A percentile compares a stretch with the other conserved stretches of the same genome.
phyloP scores from a whole-genome alignment of 2,113 vertebrate genomes.

The Empidonax traillii region DNA sequence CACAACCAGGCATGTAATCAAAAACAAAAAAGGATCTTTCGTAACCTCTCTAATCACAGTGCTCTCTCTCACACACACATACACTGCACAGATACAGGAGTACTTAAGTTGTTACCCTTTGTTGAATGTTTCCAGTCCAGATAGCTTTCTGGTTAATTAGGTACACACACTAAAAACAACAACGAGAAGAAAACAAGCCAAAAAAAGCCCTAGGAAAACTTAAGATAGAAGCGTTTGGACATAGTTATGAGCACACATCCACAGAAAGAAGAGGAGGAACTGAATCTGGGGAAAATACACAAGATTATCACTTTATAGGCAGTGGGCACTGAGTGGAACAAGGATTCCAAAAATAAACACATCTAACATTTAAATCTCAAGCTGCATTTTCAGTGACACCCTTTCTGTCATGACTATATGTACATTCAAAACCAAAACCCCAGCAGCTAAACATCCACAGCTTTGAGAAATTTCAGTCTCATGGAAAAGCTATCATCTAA shows the following conservation, averaged over 20 bases:
- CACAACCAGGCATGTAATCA: background rate
- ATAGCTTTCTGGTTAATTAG: background rate
- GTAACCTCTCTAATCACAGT: background rate
- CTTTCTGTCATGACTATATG: background rate
- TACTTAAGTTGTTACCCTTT: background rate
- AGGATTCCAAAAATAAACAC: background rate
- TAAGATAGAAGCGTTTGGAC: background rate
- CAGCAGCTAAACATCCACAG: background rate
- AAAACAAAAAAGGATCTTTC: background rate
- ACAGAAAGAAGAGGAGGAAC: background rate
- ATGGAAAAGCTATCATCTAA: constrained; percentile 40
- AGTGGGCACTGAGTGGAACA: background rate
- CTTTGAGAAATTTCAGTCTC: background rate
- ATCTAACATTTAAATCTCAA: background rate
- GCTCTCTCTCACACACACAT: background rate
- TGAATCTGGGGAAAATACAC: background rate
- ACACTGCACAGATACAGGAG: background rate
- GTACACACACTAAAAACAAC: background rate
- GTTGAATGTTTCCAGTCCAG: background rate
- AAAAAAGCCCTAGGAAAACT: background rate
- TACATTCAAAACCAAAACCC: background rate
- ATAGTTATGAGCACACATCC: background rate
- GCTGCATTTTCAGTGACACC: background rate
- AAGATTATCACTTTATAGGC: background rate
- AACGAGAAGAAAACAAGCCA: background rate